A percentile compares a stretch with the other conserved stretches of the same genome.
Conservation (phyloP, 2,797 vertebrate species). For the Pangasius sanitwongsei region DNA sequence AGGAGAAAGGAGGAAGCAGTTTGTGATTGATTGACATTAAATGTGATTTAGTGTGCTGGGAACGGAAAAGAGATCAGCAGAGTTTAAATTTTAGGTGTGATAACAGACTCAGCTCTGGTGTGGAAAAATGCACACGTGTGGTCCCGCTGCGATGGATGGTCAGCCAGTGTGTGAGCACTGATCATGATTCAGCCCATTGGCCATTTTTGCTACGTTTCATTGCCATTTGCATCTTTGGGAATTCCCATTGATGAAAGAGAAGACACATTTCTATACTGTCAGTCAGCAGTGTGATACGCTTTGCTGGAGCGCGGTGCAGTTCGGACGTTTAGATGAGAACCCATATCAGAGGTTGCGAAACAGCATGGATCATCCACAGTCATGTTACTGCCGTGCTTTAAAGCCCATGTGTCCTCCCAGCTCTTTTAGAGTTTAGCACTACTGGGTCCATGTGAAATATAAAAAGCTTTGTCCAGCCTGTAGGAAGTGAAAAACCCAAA, state of each 20-base stretch:
- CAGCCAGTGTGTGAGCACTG: not conserved
- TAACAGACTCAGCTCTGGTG: constrained; percentile 42
- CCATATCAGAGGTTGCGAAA: constrained; percentile 1
- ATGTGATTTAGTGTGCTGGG: constrained; percentile 35
- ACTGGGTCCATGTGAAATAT: not conserved
- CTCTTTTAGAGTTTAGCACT: not conserved
- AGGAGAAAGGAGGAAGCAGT: not conserved
- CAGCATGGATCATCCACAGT: constrained; percentile 5
- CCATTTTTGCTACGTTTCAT: constrained; percentile 1
- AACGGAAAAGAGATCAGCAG: constrained; percentile 64
- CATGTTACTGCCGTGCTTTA: not conserved
- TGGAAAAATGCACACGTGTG: constrained; percentile 39
- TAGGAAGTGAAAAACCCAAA: not conserved
- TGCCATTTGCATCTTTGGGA: constrained; percentile 22
- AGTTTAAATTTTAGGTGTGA: constrained; percentile 48
- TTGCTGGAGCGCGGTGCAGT: not conserved
- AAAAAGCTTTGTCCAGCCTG: not conserved
- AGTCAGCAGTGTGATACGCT: constrained; percentile 8
- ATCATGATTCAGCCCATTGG: not conserved
- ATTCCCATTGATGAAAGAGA: constrained; percentile 15
- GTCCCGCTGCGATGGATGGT: not conserved
- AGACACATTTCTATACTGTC: constrained; percentile 15
- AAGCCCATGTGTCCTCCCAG: not conserved
- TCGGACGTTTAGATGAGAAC: not conserved
- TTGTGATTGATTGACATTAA: not conserved